These are phyloP conservation scores for Amphiprion ocellaris DNA, from an alignment of 2,113 vertebrate genomes.

Conservation along the genomic window DNA sequence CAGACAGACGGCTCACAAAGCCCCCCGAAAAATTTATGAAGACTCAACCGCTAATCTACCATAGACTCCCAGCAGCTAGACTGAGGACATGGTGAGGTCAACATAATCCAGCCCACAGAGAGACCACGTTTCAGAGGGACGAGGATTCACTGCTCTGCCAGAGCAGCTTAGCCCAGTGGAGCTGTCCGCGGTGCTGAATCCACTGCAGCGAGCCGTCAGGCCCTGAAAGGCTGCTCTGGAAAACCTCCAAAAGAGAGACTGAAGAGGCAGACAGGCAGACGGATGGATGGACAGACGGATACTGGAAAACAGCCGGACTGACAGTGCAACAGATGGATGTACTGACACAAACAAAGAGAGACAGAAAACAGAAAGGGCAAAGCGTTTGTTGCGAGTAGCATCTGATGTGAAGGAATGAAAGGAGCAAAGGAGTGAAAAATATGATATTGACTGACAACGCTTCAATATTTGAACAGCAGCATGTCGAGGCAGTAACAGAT, in stretches of 20 bases:
- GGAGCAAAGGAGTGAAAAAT: not conserved
- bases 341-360: constrained; percentile 15
- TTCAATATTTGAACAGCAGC: constrained; percentile 9
- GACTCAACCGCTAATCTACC: constrained; percentile 50
- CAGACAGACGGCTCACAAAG: not conserved
- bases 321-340: constrained; percentile 30
- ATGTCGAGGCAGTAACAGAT: not conserved
- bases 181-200: constrained; percentile 79
- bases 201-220: constrained; percentile 8
- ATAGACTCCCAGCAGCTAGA: constrained; percentile 34
- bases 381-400: not conserved
- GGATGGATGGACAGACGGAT: not conserved
- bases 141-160: constrained; percentile 31
- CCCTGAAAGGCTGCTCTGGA: not conserved
- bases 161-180: constrained; percentile 54
- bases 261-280: not conserved
- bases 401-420: not conserved
- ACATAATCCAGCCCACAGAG: constrained; percentile 50
- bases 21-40: not conserved
- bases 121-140: constrained; percentile 33
- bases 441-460: not conserved
- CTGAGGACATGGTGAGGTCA: constrained; percentile 52
- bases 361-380: constrained; percentile 27
- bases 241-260: constrained; percentile 2
- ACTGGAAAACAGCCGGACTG: not conserved